Base-by-base conservation (phyloP, 2,797 vertebrate genomes). In the Myotis vivesi region DNA sequence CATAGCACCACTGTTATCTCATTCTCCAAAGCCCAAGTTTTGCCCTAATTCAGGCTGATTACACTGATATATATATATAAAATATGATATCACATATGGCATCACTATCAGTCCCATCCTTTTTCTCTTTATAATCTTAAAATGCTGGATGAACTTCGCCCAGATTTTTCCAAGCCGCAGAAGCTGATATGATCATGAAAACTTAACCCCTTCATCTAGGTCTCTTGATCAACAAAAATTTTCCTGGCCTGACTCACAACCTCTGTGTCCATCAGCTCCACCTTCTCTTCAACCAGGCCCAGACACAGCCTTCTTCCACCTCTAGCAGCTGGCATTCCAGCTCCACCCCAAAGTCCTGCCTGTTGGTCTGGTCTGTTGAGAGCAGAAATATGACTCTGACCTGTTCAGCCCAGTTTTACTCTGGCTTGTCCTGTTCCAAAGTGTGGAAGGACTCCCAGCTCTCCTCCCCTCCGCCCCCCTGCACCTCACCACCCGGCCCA, bases 241-340 rank as follows among this genome's bases (percentile, higher is more conserved):
- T 94, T 87, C 89, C 84, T 84, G 75, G 41, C 28, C 15, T 93
- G 79, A 89, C 46, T 90, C 88, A 89, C 19, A 68, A 55, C 38
- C 10, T 92, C 77, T 33, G 49, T 77, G 76, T 38, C 51, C 20
- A 33, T 36, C 12, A 5, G 16, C 66, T 86, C 79, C 46, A 80
- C 66, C 41, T 49, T 92, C 38, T 53, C 33, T 46, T 92, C 77
- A 57, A 20, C 17, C 62, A 79, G 68, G 33, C 51, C 20, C 69
- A 68, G 46, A 62, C 49, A 53, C 12, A 57, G 81, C 82, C 36
- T 25, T 75, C 82, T 71, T 77, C 64, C 49, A 85, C 59, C 46
- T 59, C 20, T 1, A 73, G 92, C 72, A 83, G 77, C 89, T 94
- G 88, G 68, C 79, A 38, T 76, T 88, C 51, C 79, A 76, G 2